Percentiles rank a stretch among this genome's conserved stretches.
Conservation (phyloP, 1,140 invertebrate genomes). For the Lasioglossum baleicum region DNA sequence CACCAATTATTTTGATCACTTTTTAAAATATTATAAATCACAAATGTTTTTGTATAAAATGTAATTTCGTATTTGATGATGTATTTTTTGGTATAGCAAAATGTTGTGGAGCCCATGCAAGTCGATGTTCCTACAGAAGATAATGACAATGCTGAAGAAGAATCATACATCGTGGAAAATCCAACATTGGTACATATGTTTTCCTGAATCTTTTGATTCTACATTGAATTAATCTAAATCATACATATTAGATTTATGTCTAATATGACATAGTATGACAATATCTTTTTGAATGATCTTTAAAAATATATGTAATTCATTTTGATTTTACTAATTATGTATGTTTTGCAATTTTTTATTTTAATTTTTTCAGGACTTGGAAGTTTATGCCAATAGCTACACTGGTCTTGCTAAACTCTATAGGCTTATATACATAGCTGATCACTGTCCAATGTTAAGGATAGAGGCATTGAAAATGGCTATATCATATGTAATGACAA, state of each 20-base stretch:
- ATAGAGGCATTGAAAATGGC: constrained; percentile 97
- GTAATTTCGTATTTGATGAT: constrained; percentile 3
- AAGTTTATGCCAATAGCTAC: constrained; percentile 95
- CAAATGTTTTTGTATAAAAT: too few species aligned
- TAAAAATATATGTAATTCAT: too few species aligned
- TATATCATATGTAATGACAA: constrained; percentile 95
- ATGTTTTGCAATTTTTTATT: too few species aligned
- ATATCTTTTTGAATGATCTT: too few species aligned
- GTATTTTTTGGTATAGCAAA: constrained; percentile 79
- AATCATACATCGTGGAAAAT: constrained; percentile 94
- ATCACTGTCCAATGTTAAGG: constrained; percentile 94
- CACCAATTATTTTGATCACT: too few species aligned
- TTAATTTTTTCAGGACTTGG: too few species aligned
- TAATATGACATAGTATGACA: too few species aligned
- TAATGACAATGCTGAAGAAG: constrained; percentile 96
- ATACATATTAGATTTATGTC: too few species aligned
- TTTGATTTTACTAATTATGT: too few species aligned
- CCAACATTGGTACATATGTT: constrained; percentile 85
- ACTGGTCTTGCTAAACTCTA: constrained; percentile 94
- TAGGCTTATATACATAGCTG: constrained; percentile 95
- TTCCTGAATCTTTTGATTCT: too few species aligned
- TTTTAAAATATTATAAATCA: neutral
- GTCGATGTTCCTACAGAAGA: constrained; percentile 96
- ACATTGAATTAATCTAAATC: too few species aligned
- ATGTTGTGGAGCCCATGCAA: constrained; percentile 96